Evolutionary conservation across 2,888 invertebrate species (phyloP), one percentile per base, ranked within the genome.

Genomic region (Drosophila tripunctata): DNA sequence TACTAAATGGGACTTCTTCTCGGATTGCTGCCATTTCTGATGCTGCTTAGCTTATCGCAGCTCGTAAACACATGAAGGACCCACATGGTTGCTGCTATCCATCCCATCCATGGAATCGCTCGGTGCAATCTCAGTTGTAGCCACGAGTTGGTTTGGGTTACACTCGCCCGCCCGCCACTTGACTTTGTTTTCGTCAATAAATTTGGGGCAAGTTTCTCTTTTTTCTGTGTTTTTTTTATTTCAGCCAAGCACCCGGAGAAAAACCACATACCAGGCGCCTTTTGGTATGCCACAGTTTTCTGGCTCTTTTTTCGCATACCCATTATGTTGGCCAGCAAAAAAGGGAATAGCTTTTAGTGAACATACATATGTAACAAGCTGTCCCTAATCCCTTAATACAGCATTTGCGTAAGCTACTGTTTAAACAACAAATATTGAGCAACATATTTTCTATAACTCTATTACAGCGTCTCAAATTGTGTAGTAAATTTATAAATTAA

Each of bases 101-200:
- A 48, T 62, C 40, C 71, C 27, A 27, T 10, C 67, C 63, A 67
- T 54, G 36, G 60, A 52, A 58, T 60, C 50, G 36, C 14, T 50
- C 36, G 56, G 50, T 70, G 77, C 77, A 72, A 78, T 72, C 75
- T 78, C 62, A 57, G 67, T 47, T 55, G 54, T 58, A 51, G 58
- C 48, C 58, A 63, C 30, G 27, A 51, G 12, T 40, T 38, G 47
- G 48, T 27, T 48, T 31, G 8, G 15, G 35, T 58, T 64, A n/a
- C n/a, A n/a, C n/a, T 51, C 50, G 55, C 44, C 55, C 51, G 50
- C 67, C 66, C 71, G 77, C 57, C 75, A 72, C 77, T 82, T 79
- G 77, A 82, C 83, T 80, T 82, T 80, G 80, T 83, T 82, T 80
- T 80, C 80, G 80, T 83, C 80, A 77, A 80, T 80, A 80, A 82